phyloP scores from a whole-genome alignment of 2,797 vertebrate genomes.

The Myoxocephalus aenaeus region DNA sequence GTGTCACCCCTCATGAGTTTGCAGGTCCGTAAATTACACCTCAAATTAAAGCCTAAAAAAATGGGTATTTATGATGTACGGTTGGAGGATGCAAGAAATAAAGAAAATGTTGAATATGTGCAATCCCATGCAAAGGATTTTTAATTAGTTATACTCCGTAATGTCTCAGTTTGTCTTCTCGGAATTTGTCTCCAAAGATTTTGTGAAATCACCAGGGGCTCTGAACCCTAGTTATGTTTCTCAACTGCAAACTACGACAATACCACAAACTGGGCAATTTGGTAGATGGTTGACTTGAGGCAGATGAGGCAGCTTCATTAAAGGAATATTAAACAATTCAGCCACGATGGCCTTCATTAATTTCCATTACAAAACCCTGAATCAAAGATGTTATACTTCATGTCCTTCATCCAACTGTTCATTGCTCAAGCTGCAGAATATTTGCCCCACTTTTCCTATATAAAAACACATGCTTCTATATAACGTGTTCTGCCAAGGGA shows the following conservation, averaged over 20 bases:
- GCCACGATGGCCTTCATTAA: not conserved
- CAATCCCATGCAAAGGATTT: not conserved
- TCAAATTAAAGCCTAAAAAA: not conserved
- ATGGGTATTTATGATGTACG: not conserved
- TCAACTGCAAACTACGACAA: not conserved
- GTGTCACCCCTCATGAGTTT: too few relatives aligned
- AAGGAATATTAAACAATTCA: slow-evolving; percentile 10
- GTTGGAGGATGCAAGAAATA: not conserved
- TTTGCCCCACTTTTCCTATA: not conserved
- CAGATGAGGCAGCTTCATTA: not conserved
- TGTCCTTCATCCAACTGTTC: not conserved
- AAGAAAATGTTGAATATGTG: not conserved
- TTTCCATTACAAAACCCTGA: not conserved
- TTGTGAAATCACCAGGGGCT: not conserved
- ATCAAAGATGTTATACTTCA: slow-evolving; percentile 2
- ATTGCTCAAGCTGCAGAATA: not conserved
- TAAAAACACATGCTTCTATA: slow-evolving; percentile 16
- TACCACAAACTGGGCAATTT: not conserved
- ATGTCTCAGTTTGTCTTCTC: not conserved
- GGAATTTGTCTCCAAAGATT: not conserved
- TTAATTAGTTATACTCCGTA: not conserved
- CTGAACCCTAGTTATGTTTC: not conserved
- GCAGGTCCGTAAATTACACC: too few relatives aligned
- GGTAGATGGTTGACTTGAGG: not conserved
- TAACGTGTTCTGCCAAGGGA: not conserved